Base-by-base conservation (phyloP, 2,113 vertebrate species). In the Sclerurus mexicanus region DNA sequence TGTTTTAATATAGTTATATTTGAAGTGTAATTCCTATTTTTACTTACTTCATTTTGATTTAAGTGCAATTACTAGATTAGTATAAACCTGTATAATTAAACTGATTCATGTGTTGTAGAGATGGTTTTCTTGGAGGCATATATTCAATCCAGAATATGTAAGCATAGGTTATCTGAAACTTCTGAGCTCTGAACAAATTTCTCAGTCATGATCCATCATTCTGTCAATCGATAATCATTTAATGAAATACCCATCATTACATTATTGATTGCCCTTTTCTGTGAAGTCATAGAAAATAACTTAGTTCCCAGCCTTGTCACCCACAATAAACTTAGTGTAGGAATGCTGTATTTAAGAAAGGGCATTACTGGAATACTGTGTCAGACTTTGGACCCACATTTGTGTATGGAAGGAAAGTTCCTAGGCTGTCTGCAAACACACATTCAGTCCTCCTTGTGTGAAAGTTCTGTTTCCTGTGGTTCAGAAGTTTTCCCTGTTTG, bases 391-490 rank as follows among this genome's bases (percentile, higher is more conserved):
- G 14, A 73, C 44, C n/a, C 64, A 11, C 44, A 82, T 85, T 49
- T 76, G 23, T 73, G 10, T 58, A 14, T 58, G 40, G 31, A 81
- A 82, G 14, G 12, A 59, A 23, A 63, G 8, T 87, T 92, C 60
- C 84, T 74, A 15, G 3, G 49, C 31, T 89, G 28, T 46, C 55
- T 62, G 25, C 16, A 52, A 80, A 50, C 19, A 53, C 7, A 14
- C 0, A 0, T 67, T 68, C 22, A 37, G 30, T 67, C 50, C 11
- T 72, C n/a, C 24, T 64, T 6, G 1, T 46, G 10, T 87, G n/a
- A 75, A 68, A 80, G 10, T 88, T 91, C 24, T 42, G 11, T 77
- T 92, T 85, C n/a, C 49, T 66, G 30, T 85, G 30, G 67, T 73
- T 80, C 37, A 50, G 67, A 83, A 73, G 14, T 53, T 83, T 94